Percentiles rank a stretch among this genome's conserved stretches.
phyloP scores from a whole-genome alignment of 2,113 vertebrate genomes.

The Pao palembangensis region DNA sequence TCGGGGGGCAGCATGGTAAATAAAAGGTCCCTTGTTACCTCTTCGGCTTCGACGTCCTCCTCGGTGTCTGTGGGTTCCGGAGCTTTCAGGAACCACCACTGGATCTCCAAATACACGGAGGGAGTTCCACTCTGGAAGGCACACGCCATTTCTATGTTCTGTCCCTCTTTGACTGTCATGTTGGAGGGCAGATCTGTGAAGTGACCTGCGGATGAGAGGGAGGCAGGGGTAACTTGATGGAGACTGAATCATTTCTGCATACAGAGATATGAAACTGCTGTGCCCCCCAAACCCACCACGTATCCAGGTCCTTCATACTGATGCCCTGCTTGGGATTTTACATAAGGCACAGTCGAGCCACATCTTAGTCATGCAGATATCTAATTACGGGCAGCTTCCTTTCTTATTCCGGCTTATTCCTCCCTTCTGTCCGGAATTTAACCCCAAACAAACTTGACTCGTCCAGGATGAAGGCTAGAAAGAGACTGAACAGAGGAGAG shows the following conservation, averaged over 20 bases:
- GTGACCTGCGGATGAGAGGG: constrained; percentile 79
- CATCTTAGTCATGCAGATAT: constrained; percentile 4
- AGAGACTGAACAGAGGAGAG: too few relatives aligned
- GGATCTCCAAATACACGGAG: constrained; percentile 93
- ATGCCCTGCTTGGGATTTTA: constrained; percentile 5
- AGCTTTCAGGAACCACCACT: constrained; percentile 92
- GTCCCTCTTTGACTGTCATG: constrained; percentile 89
- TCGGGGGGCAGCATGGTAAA: neutral
- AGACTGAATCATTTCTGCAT: constrained; percentile 8
- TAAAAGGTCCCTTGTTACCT: constrained; percentile 70
- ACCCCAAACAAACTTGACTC: neutral
- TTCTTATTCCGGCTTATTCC: neutral
- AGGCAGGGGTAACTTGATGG: fast-evolving
- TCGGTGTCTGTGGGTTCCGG: constrained; percentile 79
- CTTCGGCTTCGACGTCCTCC: constrained; percentile 75
- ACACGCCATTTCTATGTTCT: constrained; percentile 96
- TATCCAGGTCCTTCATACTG: constrained; percentile 7
- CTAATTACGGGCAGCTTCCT: neutral
- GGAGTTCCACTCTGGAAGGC: constrained; percentile 91
- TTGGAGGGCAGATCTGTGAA: constrained; percentile 93
- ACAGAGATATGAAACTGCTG: constrained; percentile 4
- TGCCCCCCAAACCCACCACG: neutral
- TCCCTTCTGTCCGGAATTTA: too few relatives aligned
- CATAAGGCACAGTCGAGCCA: constrained; percentile 17
- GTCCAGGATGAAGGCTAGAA: too few relatives aligned